These are phyloP conservation scores for Takifugu flavidus DNA, from an alignment of 2,113 vertebrate species.

Conservation along the genomic window DNA sequence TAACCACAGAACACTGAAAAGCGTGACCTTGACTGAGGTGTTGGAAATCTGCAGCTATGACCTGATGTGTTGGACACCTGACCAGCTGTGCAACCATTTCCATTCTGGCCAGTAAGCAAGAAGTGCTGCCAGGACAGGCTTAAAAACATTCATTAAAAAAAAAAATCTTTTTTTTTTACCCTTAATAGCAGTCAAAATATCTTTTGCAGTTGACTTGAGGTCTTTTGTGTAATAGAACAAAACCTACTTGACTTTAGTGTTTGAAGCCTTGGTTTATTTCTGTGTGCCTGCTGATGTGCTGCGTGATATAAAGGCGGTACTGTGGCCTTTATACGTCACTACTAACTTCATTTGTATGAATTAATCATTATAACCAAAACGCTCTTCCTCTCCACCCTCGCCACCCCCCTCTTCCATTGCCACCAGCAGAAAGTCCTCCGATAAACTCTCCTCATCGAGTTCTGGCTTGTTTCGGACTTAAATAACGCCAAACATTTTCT, in stretches of 20 bases:
- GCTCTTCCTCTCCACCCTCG: neutral
- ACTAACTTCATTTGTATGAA: constrained; percentile 12
- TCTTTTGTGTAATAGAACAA: neutral
- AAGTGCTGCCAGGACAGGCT: too few relatives aligned
- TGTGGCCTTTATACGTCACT: neutral
- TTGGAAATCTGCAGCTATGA: neutral
- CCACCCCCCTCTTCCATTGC: neutral
- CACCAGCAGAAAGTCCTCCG: constrained; percentile 15
- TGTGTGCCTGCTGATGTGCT: neutral
- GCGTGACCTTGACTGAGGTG: constrained; percentile 25
- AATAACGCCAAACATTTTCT: too few relatives aligned
- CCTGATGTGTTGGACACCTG: neutral
- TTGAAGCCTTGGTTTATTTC: neutral
- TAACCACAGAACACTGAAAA: too few relatives aligned
- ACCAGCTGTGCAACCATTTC: neutral
- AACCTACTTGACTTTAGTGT: neutral
- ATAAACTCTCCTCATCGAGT: too few relatives aligned
- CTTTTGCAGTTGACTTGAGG: too few relatives aligned
- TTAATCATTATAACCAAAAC: neutral
- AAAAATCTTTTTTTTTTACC: too few relatives aligned
- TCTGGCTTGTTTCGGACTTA: too few relatives aligned
- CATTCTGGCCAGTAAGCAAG: neutral
- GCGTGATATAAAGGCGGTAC: neutral
- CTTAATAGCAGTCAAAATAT: too few relatives aligned
- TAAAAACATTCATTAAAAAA: too few relatives aligned